Base-by-base conservation (phyloP, 92 coral and sea anemone species). In the Umimayanthus chanpuru region DNA sequence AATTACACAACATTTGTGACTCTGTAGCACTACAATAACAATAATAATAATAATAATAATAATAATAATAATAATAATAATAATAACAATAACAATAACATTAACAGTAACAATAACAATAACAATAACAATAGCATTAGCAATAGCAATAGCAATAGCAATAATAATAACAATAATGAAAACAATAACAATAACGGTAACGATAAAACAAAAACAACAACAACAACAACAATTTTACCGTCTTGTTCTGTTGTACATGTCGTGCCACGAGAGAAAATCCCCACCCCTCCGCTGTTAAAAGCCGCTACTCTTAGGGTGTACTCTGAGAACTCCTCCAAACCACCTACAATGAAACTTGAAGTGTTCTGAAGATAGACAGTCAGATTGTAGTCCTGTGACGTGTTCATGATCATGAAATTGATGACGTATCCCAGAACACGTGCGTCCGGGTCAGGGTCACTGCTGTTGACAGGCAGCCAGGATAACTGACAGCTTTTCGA, bases 301-400 rank as follows among this genome's bases (percentile, higher is more conserved):
- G 87, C 77, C 47, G 79, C 87, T 21, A 83, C 87, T 43, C 79
- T 68, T 18, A 83, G 1, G 4, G 30, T 26, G 21, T 83, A 83
- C n/a, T 26, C 58, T 7, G 87, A 83, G 78, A 83, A 83, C 44
- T 83, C 87, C 56, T 83, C 87, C 79, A 83, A 47, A 5, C 67
- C 79, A 21, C 25, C 5, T 11, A 83, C 77, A 26, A 70, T 32
- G 67, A 29, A 44, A 29, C 87, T 83, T 18, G 78, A 65, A 16
- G 79, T 47, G 64, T 71, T 83, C 49, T 44, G 65, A 20, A 53
- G 40, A 15, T 26, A 11, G 43, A 83, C 78, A 8, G 26, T 44
- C 23, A 47, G n/a, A 14, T 71, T 83, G 47, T 5, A 83, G 15
- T 83, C 87, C 78, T 47, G 67, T 30, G 87, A 83, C 6, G 76